Percentiles rank a stretch among this genome's conserved stretches.
Conservation (phyloP, 2,888 invertebrate species). For the Lasioglossum morio region DNA sequence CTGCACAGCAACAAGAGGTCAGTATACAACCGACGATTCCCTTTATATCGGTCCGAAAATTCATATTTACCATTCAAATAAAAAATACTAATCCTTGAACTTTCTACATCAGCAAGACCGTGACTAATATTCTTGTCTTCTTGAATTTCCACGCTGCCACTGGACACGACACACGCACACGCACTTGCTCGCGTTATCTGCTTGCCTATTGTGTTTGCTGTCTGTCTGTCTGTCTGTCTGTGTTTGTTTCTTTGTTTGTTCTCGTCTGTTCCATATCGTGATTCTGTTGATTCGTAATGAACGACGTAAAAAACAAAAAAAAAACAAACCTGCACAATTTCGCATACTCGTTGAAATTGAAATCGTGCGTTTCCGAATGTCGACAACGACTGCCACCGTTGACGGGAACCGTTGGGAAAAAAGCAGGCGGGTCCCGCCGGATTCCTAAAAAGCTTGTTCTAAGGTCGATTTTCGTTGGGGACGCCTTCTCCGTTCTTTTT, state of each 20-base stretch:
- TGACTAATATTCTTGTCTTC: slow-evolving; percentile 59
- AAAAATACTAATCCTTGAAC: background rate
- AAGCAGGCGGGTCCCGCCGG: slow-evolving; percentile 95
- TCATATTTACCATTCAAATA: background rate
- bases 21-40: slow-evolving; percentile 69
- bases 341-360: background rate
- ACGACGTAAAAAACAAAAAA: slow-evolving; percentile 12
- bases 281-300: background rate
- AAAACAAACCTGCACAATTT: background rate
- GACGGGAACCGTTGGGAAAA: slow-evolving; percentile 1
- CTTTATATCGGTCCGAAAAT: background rate
- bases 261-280: background rate
- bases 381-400: background rate
- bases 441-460: slow-evolving; percentile 98
- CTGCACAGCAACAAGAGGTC: slow-evolving; percentile 93
- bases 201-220: slow-evolving; percentile 30
- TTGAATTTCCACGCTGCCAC: slow-evolving; percentile 70
- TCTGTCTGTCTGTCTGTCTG: slow-evolving; percentile 20
- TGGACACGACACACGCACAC: slow-evolving; percentile 55
- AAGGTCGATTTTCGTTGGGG: slow-evolving; percentile 85
- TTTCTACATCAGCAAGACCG: background rate
- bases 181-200: slow-evolving; percentile 18
- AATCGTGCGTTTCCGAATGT: slow-evolving; percentile 37
- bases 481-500: slow-evolving; percentile 82
- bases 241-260: background rate